Base-by-base conservation (phyloP, 1,140 invertebrate species). In the Armadillidium nasatum region DNA sequence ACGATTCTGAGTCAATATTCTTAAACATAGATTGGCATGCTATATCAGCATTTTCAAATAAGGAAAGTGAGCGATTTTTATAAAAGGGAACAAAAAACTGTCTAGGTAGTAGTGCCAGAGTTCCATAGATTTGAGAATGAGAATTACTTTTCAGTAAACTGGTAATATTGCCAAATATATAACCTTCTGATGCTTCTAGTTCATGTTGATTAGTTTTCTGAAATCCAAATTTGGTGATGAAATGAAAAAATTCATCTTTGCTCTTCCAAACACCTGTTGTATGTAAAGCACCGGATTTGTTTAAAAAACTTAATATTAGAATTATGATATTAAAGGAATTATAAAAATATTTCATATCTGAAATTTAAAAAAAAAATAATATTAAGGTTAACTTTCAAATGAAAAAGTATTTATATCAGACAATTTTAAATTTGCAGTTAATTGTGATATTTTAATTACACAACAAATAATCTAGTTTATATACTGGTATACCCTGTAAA, bases 1-100 rank as follows among this genome's bases (percentile, higher is more conserved):
- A 98, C 9, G 94, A 93, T 74, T 91, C 90, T 68, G 87, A 87
- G 83, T 93, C 91, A 43, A 97, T 87, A 79, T 91, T 90, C 73
- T 75, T 75, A 33, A 75, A 75, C 73, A 75, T 75, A 23, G 33
- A 46, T 50, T 75, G 73, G 44, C 73, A 75, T 11, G 54, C 54
- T 68, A 33, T 75, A 45, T 75, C 73, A 43, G 66, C 66, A 33
- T 23, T 45, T 67, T 22, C 33, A 43, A 45, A 13, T 44, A 44
- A 44, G 6, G 50, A 23, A 75, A n/a, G n/a, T 10, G 73, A 75
- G 10, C 10, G 33, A 66, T 67, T 75, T 0, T 54, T 54, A 15
- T 75, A 75, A 33, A 75, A 75, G 43, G 66, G 44, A 15, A 75
- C 66, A 67, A 75, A 75, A 75, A 33, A 75, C 13, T 75, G 73